phyloP scores from a whole-genome alignment of 2,888 invertebrate species.

The Liopterus haemorrhoidalis region DNA sequence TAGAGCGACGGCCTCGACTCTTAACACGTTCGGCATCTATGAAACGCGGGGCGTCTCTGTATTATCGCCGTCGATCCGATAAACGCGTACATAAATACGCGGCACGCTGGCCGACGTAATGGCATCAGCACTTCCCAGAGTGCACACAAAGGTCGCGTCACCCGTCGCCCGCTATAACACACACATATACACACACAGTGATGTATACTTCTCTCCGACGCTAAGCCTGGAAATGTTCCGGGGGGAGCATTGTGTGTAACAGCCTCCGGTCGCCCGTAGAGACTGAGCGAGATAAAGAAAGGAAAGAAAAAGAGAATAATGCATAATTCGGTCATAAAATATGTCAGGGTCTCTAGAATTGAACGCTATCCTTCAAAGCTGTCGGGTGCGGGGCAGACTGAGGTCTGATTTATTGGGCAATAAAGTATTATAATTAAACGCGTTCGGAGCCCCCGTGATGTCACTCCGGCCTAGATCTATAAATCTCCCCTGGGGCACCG shows the following conservation, averaged over 20 bases:
- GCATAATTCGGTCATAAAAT: conserved; percentile 65
- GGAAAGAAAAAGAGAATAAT: conserved; percentile 17
- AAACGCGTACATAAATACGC: neutral
- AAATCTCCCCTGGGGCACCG: conserved; percentile 46
- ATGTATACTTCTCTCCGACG: conserved; percentile 25
- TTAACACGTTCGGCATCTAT: neutral
- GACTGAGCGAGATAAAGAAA: conserved; percentile 11
- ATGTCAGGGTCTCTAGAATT: conserved; percentile 60
- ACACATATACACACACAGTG: too few relatives aligned
- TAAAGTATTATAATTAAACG: conserved; percentile 77
- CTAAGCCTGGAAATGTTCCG: conserved; percentile 33
- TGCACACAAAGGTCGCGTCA: conserved; percentile 19
- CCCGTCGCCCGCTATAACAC: conserved; percentile 9
- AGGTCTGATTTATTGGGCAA: conserved; percentile 67
- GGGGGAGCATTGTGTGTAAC: conserved; percentile 37
- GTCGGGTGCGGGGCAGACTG: conserved; percentile 45
- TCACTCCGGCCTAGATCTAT: conserved; percentile 48
- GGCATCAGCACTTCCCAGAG: conserved; percentile 1
- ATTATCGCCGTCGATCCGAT: neutral
- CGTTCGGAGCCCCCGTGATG: conserved; percentile 49
- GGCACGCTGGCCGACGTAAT: too few relatives aligned
- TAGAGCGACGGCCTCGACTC: neutral
- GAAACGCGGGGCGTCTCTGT: neutral
- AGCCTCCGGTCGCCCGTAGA: conserved; percentile 33
- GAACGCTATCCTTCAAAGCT: conserved; percentile 60